A percentile compares a stretch with the other conserved stretches of the same genome.
Conservation (phyloP, 2,797 vertebrate species). For the Danionella dracula region DNA sequence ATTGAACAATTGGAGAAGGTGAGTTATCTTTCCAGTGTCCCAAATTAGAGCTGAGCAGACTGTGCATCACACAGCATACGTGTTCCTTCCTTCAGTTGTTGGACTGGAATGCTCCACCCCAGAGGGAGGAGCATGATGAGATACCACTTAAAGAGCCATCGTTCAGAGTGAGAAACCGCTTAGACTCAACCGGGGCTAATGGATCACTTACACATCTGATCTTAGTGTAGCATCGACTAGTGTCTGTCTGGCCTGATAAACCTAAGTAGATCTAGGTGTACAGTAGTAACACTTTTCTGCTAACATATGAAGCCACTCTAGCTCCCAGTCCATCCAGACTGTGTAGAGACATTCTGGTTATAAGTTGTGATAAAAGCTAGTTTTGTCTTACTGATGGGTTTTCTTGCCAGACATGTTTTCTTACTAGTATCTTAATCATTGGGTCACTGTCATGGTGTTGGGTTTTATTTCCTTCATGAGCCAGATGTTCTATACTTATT, state of each 20-base stretch:
- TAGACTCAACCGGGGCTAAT: conserved; percentile 18
- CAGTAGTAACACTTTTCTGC: not conserved
- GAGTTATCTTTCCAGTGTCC: conserved; percentile 36
- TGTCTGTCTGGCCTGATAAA: conserved; percentile 21
- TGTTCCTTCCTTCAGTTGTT: conserved; percentile 59
- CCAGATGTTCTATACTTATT: not conserved
- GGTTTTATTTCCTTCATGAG: not conserved
- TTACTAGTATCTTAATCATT: conserved; percentile 2
- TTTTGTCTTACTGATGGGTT: not conserved
- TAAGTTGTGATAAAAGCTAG: not conserved
- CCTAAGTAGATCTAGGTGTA: not conserved
- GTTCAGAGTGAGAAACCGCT: conserved; percentile 64
- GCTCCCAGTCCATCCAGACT: conserved; percentile 1
- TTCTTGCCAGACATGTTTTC: conserved; percentile 22
- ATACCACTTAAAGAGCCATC: conserved; percentile 55
- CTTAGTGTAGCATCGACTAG: conserved; percentile 5
- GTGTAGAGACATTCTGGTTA: not conserved
- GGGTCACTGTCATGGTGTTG: not conserved
- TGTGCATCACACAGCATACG: conserved; percentile 32
- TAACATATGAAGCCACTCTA: not conserved
- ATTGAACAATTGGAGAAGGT: conserved; percentile 93
- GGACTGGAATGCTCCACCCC: conserved; percentile 42
- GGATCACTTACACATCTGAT: conserved; percentile 21
- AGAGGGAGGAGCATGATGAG: conserved; percentile 51
- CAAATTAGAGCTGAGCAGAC: not conserved